Evolutionary conservation across 1,140 invertebrate species (phyloP), one percentile per base, ranked within the genome.

Genomic region (Ceratosolen solmsi): DNA sequence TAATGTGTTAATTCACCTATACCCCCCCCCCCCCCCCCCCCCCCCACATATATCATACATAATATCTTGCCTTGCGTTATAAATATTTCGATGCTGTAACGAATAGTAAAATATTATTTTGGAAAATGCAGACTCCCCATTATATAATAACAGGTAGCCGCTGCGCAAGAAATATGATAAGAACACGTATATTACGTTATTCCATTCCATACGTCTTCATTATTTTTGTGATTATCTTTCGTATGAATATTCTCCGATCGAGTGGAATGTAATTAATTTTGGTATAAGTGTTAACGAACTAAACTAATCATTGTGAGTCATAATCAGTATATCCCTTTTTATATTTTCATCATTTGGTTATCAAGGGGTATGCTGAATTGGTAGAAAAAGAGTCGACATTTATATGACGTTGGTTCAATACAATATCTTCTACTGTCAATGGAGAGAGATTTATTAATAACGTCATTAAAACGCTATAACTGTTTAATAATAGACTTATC

Each of bases 221-320:
- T 25, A 41, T 27, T 27, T 58, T 78, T 30, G 22, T 46, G 22
- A 54, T 20, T 46, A 20, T 30, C 33, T n/a, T 27, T 80, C 51
- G 20, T 51, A 65, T 27, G 72, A 75, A 75, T 68, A 56, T 41
- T 68, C 30, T 73, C 49, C 78, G 65, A 49, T 33, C 30, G 20
- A 25, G 70, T 75, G 58, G 79, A 75, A 81, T 75, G 79, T 75
- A 60, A 75, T 75, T 60, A 58, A 36, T 56, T 75, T 80, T 65
- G 27, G 41, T 74, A 33, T 54, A 68, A 68, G 79, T 70, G 56
- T 74, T 65, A 80, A 80, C 46, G 58, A 80, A 74, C 56, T 80
- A 80, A 80, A 65, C 71, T 80, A 80, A 63, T 80, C 73, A 65
- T 74, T 58, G 38, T 22, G 70, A 25, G 15, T 63, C 79, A 74